Evolutionary conservation across 2,888 invertebrate species (phyloP).

Genomic region (Stenoptilia bipunctidactyla): DNA sequence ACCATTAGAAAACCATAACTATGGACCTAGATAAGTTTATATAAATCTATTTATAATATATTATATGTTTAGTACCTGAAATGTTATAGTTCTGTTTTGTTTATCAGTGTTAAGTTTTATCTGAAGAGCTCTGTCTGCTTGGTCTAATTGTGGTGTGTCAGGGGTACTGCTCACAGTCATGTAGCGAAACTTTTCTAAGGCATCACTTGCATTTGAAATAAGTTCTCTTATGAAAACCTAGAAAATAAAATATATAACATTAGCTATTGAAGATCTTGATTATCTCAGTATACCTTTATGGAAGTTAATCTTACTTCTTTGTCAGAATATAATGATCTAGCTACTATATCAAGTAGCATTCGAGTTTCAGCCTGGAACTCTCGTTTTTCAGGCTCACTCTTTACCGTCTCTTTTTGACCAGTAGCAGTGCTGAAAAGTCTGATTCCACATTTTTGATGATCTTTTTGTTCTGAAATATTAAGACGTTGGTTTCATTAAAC

Average conservation of each 20-base stretch:
- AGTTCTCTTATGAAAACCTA: slow-evolving; percentile 95
- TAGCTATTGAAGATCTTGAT: neutral
- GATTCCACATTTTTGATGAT: slow-evolving; percentile 7
- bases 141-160: slow-evolving; percentile 59
- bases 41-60: neutral
- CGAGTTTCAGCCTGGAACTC: slow-evolving; percentile 98
- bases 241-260: neutral
- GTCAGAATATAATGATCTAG: slow-evolving; percentile 96
- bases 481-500: no score
- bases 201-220: slow-evolving; percentile 97
- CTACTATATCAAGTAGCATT: slow-evolving; percentile 96
- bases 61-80: slow-evolving; percentile 85
- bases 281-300: neutral
- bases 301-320: slow-evolving; percentile 79
- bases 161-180: slow-evolving; percentile 72
- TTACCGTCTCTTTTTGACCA: slow-evolving; percentile 39
- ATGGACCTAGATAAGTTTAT: neutral
- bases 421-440: slow-evolving; percentile 30
- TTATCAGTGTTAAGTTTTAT: slow-evolving; percentile 93
- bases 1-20: no score
- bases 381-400: slow-evolving; percentile 77
- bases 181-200: slow-evolving; percentile 94
- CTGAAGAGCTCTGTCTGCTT: slow-evolving; percentile 80
- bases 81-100: slow-evolving; percentile 83
- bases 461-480: no score